Conservation (phyloP, 2,113 vertebrate genomes). For the Nansenia antarctica region DNA sequence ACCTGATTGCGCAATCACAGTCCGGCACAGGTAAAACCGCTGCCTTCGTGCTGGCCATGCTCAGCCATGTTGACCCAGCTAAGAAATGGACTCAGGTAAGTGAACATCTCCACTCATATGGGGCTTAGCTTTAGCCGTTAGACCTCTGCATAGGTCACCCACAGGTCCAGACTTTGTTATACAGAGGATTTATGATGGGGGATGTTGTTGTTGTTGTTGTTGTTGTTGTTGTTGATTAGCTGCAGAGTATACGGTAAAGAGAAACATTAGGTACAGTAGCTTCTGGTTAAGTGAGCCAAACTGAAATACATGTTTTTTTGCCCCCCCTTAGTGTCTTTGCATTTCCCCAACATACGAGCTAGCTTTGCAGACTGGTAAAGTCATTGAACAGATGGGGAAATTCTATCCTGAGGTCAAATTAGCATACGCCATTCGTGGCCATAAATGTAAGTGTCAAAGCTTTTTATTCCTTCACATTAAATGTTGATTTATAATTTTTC, state of each 20-base stretch:
- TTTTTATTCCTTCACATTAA: too few relatives aligned
- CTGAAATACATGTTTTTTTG: not conserved
- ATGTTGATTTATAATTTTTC: too few relatives aligned
- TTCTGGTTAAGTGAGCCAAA: too few relatives aligned
- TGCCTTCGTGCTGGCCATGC: constrained; percentile 94
- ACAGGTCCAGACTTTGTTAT: not conserved
- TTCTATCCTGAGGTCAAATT: constrained; percentile 88
- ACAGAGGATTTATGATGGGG: not conserved
- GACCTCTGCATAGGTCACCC: not conserved
- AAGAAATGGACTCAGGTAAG: constrained; percentile 88
- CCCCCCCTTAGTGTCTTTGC: constrained; percentile 85
- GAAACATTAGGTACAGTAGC: too few relatives aligned
- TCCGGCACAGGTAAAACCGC: constrained; percentile 96
- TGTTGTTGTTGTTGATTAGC: not conserved
- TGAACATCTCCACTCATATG: not conserved
- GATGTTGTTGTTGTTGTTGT: not conserved
- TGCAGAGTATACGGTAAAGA: too few relatives aligned
- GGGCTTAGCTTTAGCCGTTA: not conserved
- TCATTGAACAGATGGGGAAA: constrained; percentile 93
- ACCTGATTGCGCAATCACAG: constrained; percentile 94
- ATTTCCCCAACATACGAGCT: constrained; percentile 93
- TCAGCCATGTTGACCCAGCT: constrained; percentile 84
- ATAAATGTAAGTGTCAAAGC: constrained; percentile 82
- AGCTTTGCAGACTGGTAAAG: constrained; percentile 93
- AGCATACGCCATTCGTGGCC: constrained; percentile 89